Conservation (phyloP, 2,113 vertebrate species). For the Ctenomys sociabilis region DNA sequence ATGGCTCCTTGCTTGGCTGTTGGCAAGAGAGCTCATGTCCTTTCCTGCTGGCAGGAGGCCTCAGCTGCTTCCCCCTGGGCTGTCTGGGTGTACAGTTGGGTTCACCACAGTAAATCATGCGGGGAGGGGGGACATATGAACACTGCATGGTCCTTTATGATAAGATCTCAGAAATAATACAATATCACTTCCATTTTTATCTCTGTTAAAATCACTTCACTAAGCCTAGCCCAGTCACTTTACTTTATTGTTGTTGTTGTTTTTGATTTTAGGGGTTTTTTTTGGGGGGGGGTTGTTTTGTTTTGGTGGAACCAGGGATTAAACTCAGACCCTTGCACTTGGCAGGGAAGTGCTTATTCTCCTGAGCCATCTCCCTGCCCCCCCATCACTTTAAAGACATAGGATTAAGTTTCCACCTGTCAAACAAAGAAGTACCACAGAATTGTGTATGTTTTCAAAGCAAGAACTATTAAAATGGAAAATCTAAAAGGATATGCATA, state of each 20-base stretch:
- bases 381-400: background rate
- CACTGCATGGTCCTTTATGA: background rate
- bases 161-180: background rate
- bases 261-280: too few species aligned
- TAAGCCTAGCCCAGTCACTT: background rate
- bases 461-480: background rate
- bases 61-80: background rate
- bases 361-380: too few species aligned
- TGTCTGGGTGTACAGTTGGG: background rate
- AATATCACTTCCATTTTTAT: background rate
- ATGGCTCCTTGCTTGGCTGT: background rate
- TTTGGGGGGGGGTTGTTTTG: too few species aligned
- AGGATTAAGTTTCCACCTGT: background rate
- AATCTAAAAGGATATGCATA: background rate
- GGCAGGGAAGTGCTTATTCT: too few species aligned
- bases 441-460: background rate
- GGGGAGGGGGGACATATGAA: background rate
- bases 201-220: background rate
- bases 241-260: too few species aligned
- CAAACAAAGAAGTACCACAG: background rate
- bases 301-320: too few species aligned
- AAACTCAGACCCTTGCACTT: too few species aligned
- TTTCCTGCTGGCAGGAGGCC: background rate
- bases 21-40: background rate
- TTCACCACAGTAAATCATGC: background rate